These are phyloP conservation scores for Xestia rhomboidea DNA, from an alignment of 2,888 invertebrate species.

Conservation along the genomic window DNA sequence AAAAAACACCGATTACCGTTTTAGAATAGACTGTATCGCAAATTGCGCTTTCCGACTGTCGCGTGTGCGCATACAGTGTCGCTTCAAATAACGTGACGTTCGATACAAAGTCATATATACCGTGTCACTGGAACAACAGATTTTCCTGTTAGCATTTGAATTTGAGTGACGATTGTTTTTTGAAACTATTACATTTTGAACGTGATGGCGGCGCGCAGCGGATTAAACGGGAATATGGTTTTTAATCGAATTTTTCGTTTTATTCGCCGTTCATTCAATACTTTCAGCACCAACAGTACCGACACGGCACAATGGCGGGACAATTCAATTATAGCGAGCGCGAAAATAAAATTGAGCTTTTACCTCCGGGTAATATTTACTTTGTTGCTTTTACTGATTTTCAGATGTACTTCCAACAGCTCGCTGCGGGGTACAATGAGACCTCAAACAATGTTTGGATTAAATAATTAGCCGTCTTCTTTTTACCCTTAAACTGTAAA, in stretches of 20 bases:
- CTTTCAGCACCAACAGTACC: neutral
- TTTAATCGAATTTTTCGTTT: neutral
- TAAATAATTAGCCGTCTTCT: neutral
- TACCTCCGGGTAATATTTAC: neutral
- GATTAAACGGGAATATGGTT: neutral
- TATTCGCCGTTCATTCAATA: neutral
- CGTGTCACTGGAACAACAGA: slow-evolving; percentile 11
- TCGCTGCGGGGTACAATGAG: neutral
- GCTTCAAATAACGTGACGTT: neutral
- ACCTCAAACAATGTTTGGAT: neutral
- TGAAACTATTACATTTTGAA: slow-evolving; percentile 12
- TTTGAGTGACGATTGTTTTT: slow-evolving; percentile 40
- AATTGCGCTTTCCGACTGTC: slow-evolving; percentile 14
- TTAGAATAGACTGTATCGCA: slow-evolving; percentile 23
- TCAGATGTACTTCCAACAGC: neutral
- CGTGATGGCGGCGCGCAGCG: neutral
- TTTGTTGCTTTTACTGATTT: neutral
- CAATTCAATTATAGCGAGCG: neutral
- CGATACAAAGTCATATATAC: neutral
- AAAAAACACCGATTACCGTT: neutral
- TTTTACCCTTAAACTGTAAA: neutral
- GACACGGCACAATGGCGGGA: neutral
- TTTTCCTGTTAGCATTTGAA: slow-evolving; percentile 31
- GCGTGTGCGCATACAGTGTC: neutral
- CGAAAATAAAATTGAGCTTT: neutral